These are phyloP conservation scores for Achlya flavicornis DNA, from an alignment of 2,888 invertebrate genomes.

Conservation along the genomic window DNA sequence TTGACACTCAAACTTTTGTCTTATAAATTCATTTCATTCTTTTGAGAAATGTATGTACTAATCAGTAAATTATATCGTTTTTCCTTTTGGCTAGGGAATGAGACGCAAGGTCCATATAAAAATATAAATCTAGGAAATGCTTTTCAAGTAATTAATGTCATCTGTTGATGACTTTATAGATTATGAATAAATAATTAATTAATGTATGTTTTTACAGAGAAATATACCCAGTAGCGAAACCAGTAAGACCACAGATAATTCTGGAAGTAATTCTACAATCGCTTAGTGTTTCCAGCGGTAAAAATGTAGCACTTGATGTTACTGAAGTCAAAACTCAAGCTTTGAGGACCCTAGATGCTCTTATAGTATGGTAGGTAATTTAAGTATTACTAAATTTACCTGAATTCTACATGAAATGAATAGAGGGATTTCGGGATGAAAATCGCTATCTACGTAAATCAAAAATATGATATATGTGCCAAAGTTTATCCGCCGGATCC, in stretches of 20 bases:
- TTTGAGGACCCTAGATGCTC: slow-evolving; percentile 66
- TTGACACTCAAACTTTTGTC: no score
- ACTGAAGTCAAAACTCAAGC: slow-evolving; percentile 59
- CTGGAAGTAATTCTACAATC: slow-evolving; percentile 63
- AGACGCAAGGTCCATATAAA: no score
- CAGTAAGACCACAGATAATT: slow-evolving; percentile 62
- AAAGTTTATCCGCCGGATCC: no score
- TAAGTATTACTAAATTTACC: slow-evolving; percentile 11
- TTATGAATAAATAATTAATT: slow-evolving; percentile 12
- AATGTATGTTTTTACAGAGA: slow-evolving; percentile 52
- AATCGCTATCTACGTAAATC: not conserved
- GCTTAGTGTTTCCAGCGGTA: slow-evolving; percentile 57
- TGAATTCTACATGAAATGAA: not conserved
- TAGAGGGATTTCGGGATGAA: not conserved
- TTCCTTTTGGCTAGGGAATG: no score
- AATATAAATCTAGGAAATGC: no score
- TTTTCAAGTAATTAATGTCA: no score
- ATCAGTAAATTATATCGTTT: no score
- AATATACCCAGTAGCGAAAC: slow-evolving; percentile 70
- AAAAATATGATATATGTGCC: no score
- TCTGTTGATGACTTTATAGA: no score
- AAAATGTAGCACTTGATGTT: slow-evolving; percentile 34
- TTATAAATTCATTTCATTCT: no score
- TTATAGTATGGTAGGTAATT: slow-evolving; percentile 62
- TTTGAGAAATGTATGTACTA: no score